Percentiles rank a stretch among this genome's conserved stretches.
phyloP scores from a whole-genome alignment of 2,113 vertebrate species.

The Rhinolophus ferrumequinum region DNA sequence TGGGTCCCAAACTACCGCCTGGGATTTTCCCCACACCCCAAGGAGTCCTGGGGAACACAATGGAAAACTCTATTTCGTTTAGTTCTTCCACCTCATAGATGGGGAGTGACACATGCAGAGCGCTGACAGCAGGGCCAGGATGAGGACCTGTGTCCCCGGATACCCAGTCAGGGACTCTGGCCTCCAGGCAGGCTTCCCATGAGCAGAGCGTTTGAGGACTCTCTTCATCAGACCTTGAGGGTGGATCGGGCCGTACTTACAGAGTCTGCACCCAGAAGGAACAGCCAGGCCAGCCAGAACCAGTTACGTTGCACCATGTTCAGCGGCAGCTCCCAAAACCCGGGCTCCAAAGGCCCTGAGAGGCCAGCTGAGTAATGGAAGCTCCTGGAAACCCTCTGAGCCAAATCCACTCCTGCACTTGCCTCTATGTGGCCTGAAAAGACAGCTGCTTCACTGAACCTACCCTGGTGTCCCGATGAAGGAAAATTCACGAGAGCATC shows the following conservation, averaged over 20 bases:
- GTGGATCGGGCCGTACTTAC: not conserved
- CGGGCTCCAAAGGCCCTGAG: not conserved
- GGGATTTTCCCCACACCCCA: not conserved
- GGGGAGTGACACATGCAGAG: not conserved
- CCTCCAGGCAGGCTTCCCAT: not conserved
- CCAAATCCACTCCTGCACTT: not conserved
- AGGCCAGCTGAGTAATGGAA: not conserved
- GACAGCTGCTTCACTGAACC: too few species aligned
- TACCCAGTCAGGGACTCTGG: not conserved
- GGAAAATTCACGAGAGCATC: not conserved
- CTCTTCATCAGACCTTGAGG: too few species aligned
- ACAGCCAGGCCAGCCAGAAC: not conserved
- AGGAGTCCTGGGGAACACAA: not conserved
- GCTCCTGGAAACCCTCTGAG: not conserved
- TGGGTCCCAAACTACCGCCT: not conserved
- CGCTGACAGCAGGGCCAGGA: not conserved
- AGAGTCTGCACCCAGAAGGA: not conserved
- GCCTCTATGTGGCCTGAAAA: not conserved
- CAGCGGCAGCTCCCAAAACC: not conserved
- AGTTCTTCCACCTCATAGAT: not conserved
- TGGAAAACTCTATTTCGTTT: not conserved
- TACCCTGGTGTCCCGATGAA: fast-evolving
- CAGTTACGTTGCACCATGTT: too few species aligned
- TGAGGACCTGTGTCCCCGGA: not conserved
- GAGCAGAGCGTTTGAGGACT: not conserved